Percentiles rank a stretch among this genome's conserved stretches.
phyloP scores from a whole-genome alignment of 2,797 vertebrate genomes.

The Octomys mimax region DNA sequence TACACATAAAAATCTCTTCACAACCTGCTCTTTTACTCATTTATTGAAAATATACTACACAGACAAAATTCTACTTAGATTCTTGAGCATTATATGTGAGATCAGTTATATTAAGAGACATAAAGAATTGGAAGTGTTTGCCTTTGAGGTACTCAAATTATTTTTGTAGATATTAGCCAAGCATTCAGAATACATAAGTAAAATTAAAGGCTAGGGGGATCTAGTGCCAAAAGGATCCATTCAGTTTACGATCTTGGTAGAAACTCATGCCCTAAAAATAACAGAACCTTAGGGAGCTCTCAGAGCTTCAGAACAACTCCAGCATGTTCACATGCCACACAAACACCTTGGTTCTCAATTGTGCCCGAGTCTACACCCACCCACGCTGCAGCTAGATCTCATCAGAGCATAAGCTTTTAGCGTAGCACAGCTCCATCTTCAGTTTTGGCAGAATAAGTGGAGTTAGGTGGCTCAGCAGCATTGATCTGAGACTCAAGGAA shows the following conservation, averaged over 20 bases:
- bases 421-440: not conserved
- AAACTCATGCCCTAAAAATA: not conserved
- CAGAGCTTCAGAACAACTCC: not conserved
- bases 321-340: not conserved
- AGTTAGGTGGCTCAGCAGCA: not conserved
- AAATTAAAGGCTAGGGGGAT: not conserved
- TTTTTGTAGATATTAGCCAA: not conserved
- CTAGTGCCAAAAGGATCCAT: not conserved
- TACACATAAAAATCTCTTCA: not conserved
- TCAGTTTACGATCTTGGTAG: not conserved
- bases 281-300: not conserved
- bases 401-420: constrained; percentile 65
- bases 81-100: constrained; percentile 5
- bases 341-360: constrained; percentile 70
- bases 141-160: not conserved
- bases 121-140: constrained; percentile 23
- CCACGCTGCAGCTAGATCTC: constrained; percentile 27
- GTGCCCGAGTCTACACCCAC: not conserved
- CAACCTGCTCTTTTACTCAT: not conserved
- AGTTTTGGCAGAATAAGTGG: not conserved
- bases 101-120: constrained; percentile 19
- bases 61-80: not conserved
- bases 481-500: not conserved
- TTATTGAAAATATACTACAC: constrained; percentile 3
- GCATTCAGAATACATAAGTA: not conserved